These are phyloP conservation scores for Macquaria australasica DNA, from an alignment of 2,113 vertebrate genomes.

Conservation along the genomic window DNA sequence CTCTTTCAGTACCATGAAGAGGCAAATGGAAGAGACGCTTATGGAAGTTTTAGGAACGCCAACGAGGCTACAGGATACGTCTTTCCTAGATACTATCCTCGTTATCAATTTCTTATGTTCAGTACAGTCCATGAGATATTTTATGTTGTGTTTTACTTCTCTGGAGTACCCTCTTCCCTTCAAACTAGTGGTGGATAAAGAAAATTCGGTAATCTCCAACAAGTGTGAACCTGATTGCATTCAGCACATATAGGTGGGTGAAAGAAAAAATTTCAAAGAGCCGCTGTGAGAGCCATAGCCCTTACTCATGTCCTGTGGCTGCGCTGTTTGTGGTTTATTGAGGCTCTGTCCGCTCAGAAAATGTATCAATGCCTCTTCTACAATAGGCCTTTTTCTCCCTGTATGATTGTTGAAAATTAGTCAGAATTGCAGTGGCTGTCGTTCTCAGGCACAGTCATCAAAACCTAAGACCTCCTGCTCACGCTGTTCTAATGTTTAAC, in stretches of 20 bases:
- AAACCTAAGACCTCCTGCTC: neutral
- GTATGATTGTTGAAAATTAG: neutral
- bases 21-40: neutral
- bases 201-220: constrained; percentile 18
- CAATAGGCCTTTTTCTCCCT: constrained; percentile 10
- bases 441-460: neutral
- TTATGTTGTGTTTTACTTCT: constrained; percentile 19
- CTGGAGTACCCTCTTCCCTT: neutral
- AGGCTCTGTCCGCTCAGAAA: constrained; percentile 28
- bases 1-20: neutral
- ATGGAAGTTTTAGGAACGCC: neutral
- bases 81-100: neutral
- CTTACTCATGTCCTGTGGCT: constrained; percentile 23
- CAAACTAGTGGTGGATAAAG: constrained; percentile 11
- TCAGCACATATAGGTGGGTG: constrained; percentile 5
- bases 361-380: neutral
- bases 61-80: neutral
- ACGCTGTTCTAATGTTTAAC: constrained; percentile 18
- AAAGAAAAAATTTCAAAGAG: neutral
- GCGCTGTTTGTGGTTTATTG: constrained; percentile 1
- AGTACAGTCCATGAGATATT: neutral
- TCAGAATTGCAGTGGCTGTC: constrained; percentile 3
- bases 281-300: constrained; percentile 18
- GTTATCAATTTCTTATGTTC: neutral
- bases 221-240: constrained; percentile 21